These are phyloP conservation scores for Mus musculus DNA, from an alignment of 2,113 vertebrate species.

Conservation along the genomic window GRCm39 chr6:90898001-90898500, in stretches of 20 bases:
- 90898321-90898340: not conserved
- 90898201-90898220: not conserved
- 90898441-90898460: not conserved
- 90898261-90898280: not conserved
- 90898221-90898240: too few relatives aligned
- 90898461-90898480: not conserved
- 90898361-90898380: not conserved
- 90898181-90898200: too few relatives aligned
- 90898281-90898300: not conserved
- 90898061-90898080: not conserved
- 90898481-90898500: not conserved
- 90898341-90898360: not conserved
- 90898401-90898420: not conserved
- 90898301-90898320: not conserved
- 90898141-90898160: not conserved
- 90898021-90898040: not conserved
- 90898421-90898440: not conserved
- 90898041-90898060: not conserved
- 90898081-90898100: not conserved
- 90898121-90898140: fast-evolving
- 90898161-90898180: not conserved
- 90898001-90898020: not conserved
- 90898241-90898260: too few relatives aligned
- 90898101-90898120: not conserved
- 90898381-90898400: not conserved